Base-by-base conservation (phyloP, 2,113 vertebrate genomes). In the Chroicocephalus ridibundus region DNA sequence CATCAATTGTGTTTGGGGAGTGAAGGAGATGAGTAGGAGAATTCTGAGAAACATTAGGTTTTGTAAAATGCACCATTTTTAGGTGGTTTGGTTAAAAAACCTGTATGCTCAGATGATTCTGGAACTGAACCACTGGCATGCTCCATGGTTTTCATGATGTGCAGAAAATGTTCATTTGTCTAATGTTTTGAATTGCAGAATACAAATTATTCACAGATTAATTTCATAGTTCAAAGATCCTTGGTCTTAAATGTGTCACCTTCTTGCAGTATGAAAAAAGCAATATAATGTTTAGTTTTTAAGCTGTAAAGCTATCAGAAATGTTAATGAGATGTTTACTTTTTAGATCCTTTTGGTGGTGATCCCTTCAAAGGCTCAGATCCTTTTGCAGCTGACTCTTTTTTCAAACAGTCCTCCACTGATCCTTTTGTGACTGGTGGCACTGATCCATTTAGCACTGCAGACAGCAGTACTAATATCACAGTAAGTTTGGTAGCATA, bases 331-430 rank as follows among this genome's bases (percentile, higher is more conserved):
- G 40, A 15, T 83, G 51, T 90, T 82, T 80, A 15, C 52, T 69
- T 94, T 92, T 62, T 93, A 99, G 99, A 99, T 98, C 99, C 99
- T 6, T 99, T 99, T 70, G 99, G 99, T 77, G 98, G 98, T 65
- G 99, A 99, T 97, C 99, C 99, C 47, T 99, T 99, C 96, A 99
- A 99, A 98, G 99, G 99, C 90, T 98, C 99, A 14, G 99, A 99
- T 95, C 99, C 99, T 38, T 99, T 99, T 98, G 99, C 99, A 51
- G 98, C 99, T 83, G 99, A 99, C 95, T 97, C 96, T 52, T 99
- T 99, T 98, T 99, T 99, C 96, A 98, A 98, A 62, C 99, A 99
- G 34, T 94, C 99, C 54, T 97, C 99, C 76, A 58, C 93, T 5
- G 97, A 98, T 90, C 98, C 98, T 57, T 99, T 99, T 97, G 81